Conservation (phyloP, 2,113 vertebrate genomes). For the Amphiprion percula region DNA sequence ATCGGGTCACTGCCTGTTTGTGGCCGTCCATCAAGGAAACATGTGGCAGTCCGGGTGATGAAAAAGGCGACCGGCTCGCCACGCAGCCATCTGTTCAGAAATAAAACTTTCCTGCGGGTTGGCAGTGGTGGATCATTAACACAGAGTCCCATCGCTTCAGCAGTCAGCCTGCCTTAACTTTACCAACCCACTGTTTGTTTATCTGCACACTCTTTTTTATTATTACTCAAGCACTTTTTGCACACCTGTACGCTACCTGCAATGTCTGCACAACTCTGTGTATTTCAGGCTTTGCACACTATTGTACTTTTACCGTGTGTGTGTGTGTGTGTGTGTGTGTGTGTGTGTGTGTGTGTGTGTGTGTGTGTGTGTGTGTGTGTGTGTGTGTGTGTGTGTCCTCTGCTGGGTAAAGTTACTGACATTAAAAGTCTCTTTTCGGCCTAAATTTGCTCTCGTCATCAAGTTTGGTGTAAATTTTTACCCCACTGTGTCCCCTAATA, state of each 20-base stretch:
- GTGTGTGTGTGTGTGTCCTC: background rate
- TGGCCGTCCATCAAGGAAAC: slow-evolving; percentile 54
- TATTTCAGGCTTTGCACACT: slow-evolving; percentile 50
- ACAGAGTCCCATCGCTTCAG: slow-evolving; percentile 23
- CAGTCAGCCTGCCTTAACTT: slow-evolving; percentile 33
- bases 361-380: no score
- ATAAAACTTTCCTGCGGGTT: slow-evolving; percentile 21
- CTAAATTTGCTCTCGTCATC: slow-evolving; percentile 26
- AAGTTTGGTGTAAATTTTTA: background rate
- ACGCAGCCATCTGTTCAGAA: slow-evolving; percentile 54
- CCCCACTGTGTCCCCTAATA: background rate
- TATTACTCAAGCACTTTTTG: slow-evolving; percentile 40
- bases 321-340: no score
- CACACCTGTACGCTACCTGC: slow-evolving; percentile 52
- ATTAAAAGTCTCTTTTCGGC: slow-evolving; percentile 5
- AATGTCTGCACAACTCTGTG: slow-evolving; percentile 40
- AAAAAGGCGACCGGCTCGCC: slow-evolving; percentile 38
- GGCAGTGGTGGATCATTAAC: slow-evolving; percentile 41
- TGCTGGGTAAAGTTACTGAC: slow-evolving; percentile 18
- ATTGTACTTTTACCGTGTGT: slow-evolving; percentile 38
- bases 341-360: no score
- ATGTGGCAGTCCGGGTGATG: slow-evolving; percentile 30
- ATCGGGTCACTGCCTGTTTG: slow-evolving; percentile 62
- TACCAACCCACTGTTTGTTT: slow-evolving; percentile 44
- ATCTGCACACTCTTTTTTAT: slow-evolving; percentile 40